Percentiles rank a stretch among this genome's conserved stretches.
Conservation (phyloP, 1,140 invertebrate species). For the Uloborus diversus region DNA sequence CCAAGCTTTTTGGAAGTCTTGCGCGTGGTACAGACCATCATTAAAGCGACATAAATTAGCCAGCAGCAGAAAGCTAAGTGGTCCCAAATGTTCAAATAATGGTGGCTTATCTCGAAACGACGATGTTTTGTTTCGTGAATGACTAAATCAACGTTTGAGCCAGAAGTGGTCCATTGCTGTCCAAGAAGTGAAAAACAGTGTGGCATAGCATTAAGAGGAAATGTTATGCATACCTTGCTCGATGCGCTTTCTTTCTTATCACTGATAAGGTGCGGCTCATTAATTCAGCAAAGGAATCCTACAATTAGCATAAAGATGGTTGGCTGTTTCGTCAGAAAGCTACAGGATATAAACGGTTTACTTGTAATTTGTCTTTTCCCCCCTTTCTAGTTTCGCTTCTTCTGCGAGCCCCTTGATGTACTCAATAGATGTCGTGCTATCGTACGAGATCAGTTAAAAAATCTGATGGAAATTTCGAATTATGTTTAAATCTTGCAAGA, state of each 20-base stretch:
- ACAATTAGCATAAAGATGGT: conserved; percentile 50
- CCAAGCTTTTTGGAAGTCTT: too few species aligned
- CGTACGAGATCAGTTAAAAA: too few species aligned
- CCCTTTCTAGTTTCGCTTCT: background rate
- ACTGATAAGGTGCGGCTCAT: conserved; percentile 30
- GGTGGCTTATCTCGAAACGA: background rate
- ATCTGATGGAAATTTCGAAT: too few species aligned
- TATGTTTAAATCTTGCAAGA: too few species aligned
- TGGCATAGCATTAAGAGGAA: background rate
- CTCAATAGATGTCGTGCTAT: too few species aligned
- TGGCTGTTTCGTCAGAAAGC: background rate
- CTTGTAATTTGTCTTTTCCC: background rate
- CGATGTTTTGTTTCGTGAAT: conserved; percentile 18
- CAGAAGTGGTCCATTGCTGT: background rate
- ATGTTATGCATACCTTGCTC: background rate
- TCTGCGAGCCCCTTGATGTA: background rate
- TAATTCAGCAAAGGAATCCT: conserved; percentile 42
- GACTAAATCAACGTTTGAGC: conserved; percentile 21
- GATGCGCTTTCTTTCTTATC: background rate
- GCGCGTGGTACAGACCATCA: background rate
- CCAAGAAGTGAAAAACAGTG: background rate
- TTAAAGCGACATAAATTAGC: conserved; percentile 40
- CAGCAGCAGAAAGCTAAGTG: background rate
- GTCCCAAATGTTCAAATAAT: background rate
- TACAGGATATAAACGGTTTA: background rate